phyloP scores from a whole-genome alignment of 2,113 vertebrate genomes.

The Pseudorectes ferrugineus region DNA sequence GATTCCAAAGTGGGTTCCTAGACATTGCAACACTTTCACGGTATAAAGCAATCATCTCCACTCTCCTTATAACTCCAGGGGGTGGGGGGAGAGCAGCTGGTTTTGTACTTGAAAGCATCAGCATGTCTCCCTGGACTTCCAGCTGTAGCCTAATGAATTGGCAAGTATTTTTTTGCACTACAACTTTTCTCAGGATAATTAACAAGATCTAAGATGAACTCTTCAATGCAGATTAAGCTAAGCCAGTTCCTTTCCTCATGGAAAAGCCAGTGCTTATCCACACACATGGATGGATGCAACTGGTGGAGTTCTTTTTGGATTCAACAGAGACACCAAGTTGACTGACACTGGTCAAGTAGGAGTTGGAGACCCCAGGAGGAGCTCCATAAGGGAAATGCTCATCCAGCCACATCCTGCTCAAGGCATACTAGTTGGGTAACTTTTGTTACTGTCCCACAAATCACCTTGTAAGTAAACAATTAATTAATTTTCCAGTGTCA shows the following conservation, averaged over 20 bases:
- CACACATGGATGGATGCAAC: neutral
- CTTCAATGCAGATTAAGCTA: neutral
- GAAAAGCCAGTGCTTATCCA: neutral
- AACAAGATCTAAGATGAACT: neutral
- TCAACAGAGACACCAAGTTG: neutral
- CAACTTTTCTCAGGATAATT: neutral
- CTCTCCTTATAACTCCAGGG: neutral
- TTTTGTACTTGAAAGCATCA: slow-evolving; percentile 13
- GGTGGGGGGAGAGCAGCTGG: neutral
- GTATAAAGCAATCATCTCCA: neutral
- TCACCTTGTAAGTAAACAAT: neutral
- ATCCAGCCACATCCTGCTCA: neutral
- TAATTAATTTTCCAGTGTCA: neutral
- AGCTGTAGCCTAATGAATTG: neutral
- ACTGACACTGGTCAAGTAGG: neutral
- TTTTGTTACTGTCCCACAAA: neutral
- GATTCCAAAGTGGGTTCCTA: neutral
- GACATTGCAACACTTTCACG: neutral
- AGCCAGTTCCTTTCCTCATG: neutral
- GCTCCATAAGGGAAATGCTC: neutral
- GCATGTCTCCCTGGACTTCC: neutral
- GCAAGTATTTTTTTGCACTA: neutral
- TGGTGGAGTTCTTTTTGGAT: neutral
- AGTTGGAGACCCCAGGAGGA: neutral
- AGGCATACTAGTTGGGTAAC: neutral